These are phyloP conservation scores for Echinops telfairi DNA, from an alignment of 2,113 vertebrate genomes.

Conservation along the genomic window DNA sequence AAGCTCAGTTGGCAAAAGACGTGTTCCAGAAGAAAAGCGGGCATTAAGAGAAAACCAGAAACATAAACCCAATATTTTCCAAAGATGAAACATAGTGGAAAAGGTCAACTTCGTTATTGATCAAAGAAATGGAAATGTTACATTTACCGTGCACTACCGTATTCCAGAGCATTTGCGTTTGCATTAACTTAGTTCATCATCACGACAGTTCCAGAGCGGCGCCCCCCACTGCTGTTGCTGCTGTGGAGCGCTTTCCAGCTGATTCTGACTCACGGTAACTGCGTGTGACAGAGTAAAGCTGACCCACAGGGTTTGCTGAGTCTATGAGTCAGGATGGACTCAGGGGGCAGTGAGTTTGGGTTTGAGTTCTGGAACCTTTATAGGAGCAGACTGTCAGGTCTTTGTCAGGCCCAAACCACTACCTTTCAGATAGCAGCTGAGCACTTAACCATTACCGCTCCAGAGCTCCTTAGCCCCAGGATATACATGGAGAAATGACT, in stretches of 20 bases:
- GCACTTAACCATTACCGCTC: background rate
- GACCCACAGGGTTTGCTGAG: background rate
- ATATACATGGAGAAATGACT: background rate
- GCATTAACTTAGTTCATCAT: background rate
- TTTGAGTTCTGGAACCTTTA: background rate
- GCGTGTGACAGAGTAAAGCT: background rate
- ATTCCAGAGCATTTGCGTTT: background rate
- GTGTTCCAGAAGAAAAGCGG: background rate
- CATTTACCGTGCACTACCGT: background rate
- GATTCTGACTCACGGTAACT: background rate
- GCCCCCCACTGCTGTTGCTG: background rate
- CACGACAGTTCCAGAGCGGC: background rate
- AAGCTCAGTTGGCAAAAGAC: background rate
- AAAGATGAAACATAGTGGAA: slow-evolving; percentile 1
- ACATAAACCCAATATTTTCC: background rate
- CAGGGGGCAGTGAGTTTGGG: too few relatives aligned
- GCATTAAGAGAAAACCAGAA: background rate
- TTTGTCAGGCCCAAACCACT: background rate
- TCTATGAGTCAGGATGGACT: too few relatives aligned
- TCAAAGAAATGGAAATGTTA: background rate
- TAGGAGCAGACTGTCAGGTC: background rate
- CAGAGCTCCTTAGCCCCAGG: background rate
- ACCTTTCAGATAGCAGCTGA: background rate
- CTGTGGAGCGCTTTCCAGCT: too few relatives aligned
- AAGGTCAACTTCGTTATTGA: background rate